Conservation (phyloP, 2,113 vertebrate species). For the Sula dactylatra region DNA sequence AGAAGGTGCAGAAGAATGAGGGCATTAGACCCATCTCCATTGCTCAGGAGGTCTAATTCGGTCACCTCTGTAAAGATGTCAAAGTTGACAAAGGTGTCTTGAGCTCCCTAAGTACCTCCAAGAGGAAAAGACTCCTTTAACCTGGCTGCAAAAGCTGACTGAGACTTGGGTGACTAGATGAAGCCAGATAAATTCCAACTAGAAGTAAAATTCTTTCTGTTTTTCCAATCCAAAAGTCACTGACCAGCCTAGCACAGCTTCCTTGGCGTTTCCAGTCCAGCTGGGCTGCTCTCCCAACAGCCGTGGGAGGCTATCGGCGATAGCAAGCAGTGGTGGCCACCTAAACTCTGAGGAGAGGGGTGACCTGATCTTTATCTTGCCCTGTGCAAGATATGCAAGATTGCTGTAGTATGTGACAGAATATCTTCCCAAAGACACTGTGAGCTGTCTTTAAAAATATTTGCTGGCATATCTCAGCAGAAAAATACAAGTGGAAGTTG, state of each 20-base stretch:
- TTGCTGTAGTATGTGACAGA: not conserved
- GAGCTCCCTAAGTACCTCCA: not conserved
- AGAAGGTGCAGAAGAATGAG: not conserved
- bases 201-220: constrained; percentile 18
- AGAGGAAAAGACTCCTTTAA: not conserved
- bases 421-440: not conserved
- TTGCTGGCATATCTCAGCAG: constrained; percentile 21
- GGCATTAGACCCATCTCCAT: not conserved
- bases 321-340: not conserved
- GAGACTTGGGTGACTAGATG: not conserved
- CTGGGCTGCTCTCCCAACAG: not conserved
- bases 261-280: not conserved
- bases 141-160: not conserved
- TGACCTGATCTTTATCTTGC: not conserved
- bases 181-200: not conserved
- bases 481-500: constrained; percentile 21
- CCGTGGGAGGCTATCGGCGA: not conserved
- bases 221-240: not conserved
- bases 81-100: not conserved
- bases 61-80: not conserved
- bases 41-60: not conserved
- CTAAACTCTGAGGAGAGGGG: not conserved
- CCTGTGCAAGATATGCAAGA: not conserved
- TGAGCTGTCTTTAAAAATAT: constrained; percentile 12
- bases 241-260: not conserved